Percentiles rank a stretch among this genome's conserved stretches.
Conservation (phyloP, 2,888 invertebrate genomes). For the Coronaproctus castanopsis region DNA sequence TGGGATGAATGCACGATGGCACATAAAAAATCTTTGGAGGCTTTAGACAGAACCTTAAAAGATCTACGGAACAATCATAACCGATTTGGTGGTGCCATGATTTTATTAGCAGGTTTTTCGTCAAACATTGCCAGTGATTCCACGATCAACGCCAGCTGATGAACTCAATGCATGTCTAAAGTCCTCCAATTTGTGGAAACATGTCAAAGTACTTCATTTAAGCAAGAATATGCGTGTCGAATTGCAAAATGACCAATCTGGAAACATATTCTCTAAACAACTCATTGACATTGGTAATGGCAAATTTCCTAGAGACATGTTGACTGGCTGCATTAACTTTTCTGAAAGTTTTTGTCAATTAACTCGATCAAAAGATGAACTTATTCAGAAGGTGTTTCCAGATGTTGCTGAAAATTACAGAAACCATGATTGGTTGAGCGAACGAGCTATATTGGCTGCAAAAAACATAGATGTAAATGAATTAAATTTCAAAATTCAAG, state of each 20-base stretch:
- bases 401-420: background rate
- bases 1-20: no score
- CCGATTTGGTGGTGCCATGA: no score
- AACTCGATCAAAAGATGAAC: background rate
- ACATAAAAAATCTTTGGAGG: no score
- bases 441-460: background rate
- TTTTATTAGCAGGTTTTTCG: no score
- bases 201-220: background rate
- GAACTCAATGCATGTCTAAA: background rate
- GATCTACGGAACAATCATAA: no score
- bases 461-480: background rate
- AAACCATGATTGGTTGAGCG: background rate
- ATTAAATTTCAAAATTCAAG: background rate
- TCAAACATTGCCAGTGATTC: no score
- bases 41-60: no score
- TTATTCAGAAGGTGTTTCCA: background rate
- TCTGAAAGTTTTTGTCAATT: background rate
- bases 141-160: background rate
- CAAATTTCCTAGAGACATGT: background rate
- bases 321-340: background rate
- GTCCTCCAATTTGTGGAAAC: background rate
- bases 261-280: background rate
- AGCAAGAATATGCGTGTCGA: background rate
- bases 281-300: background rate
- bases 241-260: background rate